Percentiles rank a stretch among this genome's conserved stretches.
These are phyloP conservation scores for Muschampia plurimacula DNA, from an alignment of 2,888 invertebrate genomes.

Conservation along the genomic window DNA sequence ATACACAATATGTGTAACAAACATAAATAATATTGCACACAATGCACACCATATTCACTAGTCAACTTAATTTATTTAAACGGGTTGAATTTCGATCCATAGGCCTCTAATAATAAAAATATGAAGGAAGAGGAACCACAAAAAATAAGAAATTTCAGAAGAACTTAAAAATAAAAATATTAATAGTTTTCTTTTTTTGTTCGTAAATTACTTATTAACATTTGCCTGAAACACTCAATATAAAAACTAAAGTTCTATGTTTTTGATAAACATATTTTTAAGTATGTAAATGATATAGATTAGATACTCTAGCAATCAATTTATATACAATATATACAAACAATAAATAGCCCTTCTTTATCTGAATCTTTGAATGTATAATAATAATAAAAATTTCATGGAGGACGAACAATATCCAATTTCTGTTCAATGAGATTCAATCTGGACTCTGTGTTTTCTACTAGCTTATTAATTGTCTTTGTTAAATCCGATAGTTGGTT, in stretches of 20 bases:
- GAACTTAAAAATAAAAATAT: too few species aligned
- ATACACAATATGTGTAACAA: background rate
- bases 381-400: slow-evolving; percentile 46
- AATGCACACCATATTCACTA: too few species aligned
- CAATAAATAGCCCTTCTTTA: background rate
- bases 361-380: background rate
- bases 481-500: slow-evolving; percentile 72
- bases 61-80: too few species aligned
- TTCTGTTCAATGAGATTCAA: slow-evolving; percentile 67
- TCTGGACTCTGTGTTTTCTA: slow-evolving; percentile 66
- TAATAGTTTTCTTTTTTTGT: too few species aligned
- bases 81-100: too few species aligned
- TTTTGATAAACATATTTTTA: background rate
- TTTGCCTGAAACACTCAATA: background rate
- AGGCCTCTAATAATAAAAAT: background rate
- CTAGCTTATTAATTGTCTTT: slow-evolving; percentile 72
- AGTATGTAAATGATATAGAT: background rate
- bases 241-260: background rate
- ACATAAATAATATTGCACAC: too few species aligned
- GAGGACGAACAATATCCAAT: slow-evolving; percentile 57
- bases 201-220: too few species aligned
- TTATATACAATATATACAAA: slow-evolving; percentile 19
- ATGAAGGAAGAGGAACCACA: background rate
- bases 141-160: background rate
- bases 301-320: background rate